These are phyloP conservation scores for Guaruba guarouba DNA, from an alignment of 2,113 vertebrate species.

Conservation along the genomic window DNA sequence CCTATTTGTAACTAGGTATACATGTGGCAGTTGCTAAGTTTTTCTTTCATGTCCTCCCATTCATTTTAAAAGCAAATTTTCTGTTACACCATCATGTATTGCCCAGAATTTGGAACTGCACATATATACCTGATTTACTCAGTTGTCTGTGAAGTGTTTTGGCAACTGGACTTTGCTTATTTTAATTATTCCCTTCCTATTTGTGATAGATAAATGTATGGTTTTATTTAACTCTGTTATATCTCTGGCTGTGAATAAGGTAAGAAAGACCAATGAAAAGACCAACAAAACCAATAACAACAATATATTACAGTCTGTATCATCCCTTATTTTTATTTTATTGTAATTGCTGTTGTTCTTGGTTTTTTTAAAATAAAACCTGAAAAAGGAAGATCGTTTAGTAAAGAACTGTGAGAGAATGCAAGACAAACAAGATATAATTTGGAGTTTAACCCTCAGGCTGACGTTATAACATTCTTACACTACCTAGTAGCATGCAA, in stretches of 20 bases:
- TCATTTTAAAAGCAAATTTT: slow-evolving; percentile 63
- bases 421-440: neutral
- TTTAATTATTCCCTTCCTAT: slow-evolving; percentile 44
- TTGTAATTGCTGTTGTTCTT: neutral
- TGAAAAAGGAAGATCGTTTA: neutral
- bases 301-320: neutral
- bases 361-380: neutral
- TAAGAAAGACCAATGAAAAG: neutral
- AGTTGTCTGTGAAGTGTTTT: slow-evolving; percentile 26
- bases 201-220: neutral
- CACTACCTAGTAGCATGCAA: neutral
- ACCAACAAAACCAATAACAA: neutral
- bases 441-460: neutral
- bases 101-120: neutral
- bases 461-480: neutral
- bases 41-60: slow-evolving; percentile 66
- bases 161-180: slow-evolving; percentile 22
- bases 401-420: neutral
- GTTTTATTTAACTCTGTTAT: neutral
- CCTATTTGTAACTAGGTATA: slow-evolving; percentile 63
- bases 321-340: neutral
- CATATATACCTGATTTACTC: neutral
- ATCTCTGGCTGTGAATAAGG: neutral
- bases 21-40: neutral
- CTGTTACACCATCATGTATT: neutral